Conservation (phyloP, 2,797 vertebrate genomes). For the Nasua narica region DNA sequence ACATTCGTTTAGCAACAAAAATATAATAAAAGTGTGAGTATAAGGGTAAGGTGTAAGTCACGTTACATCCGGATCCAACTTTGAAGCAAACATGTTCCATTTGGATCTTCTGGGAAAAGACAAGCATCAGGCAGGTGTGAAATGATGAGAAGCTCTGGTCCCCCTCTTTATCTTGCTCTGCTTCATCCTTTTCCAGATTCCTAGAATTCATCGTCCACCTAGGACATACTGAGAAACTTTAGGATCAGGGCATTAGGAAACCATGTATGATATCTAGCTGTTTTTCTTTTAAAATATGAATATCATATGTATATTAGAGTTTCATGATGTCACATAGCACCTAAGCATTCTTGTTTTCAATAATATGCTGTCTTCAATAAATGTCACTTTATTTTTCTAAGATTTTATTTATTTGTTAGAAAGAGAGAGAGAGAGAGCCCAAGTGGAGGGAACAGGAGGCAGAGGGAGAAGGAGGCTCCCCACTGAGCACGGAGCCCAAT, state of each 20-base stretch:
- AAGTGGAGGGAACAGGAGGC: too few relatives aligned
- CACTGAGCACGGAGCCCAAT: too few relatives aligned
- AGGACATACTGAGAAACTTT: not conserved
- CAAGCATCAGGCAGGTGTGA: not conserved
- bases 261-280: not conserved
- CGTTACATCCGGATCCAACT: not conserved
- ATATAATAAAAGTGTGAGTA: not conserved
- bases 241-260: not conserved
- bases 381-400: not conserved
- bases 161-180: not conserved
- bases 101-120: not conserved
- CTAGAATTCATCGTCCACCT: accelerated
- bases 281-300: not conserved
- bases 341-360: not conserved
- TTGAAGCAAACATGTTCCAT: not conserved
- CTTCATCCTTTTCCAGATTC: too few relatives aligned
- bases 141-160: not conserved
- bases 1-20: not conserved
- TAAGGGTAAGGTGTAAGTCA: not conserved
- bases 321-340: not conserved
- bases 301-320: not conserved
- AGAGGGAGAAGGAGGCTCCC: too few relatives aligned
- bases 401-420: too few relatives aligned
- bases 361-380: not conserved
- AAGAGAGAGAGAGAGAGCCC: too few relatives aligned